Base-by-base conservation (phyloP, 2,797 vertebrate species). In the Sciaenops ocellatus region DNA sequence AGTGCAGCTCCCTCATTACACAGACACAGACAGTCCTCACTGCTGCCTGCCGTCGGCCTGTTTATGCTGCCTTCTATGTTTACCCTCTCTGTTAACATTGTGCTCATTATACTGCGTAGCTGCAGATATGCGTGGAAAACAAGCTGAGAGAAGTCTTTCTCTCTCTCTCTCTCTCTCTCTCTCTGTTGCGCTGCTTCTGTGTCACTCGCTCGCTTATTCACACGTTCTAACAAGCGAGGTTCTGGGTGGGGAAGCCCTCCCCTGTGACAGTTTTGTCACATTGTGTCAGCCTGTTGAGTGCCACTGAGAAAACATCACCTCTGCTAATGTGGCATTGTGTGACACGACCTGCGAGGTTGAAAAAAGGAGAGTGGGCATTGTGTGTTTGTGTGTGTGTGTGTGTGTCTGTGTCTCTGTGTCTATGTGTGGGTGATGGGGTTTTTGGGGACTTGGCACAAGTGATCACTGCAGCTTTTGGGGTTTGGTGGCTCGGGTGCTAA, bases 251-350 rank as follows among this genome's bases (percentile, higher is more conserved):
- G 83, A 71, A 73, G 50, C 72, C 80, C 75, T 87, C 86, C 79
- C 61, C 44, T 63, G 69, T 87, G 91, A 87, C 87, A 86, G 84
- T 90, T 87, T 90, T 91, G 90, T 91, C 90, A 89, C 88, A 85
- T 84, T 80, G 83, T 90, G 88, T 82, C 80, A 75, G 87, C 70
- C 72, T 73, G 74, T 71, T 79, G 82, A 85, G 82, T 67, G 85
- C 83, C 76, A 54, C 80, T 60, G 83, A 88, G 86, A 71, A 91
- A 88, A 89, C 89, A 89, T 85, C 80, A 73, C 85, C 85, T 84
- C 72, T 30, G 74, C 86, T 90, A 87, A 93, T 86, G 83, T 87
- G 86, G 63, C 79, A 55, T 62, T 79, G 82, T 84, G 82, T 76
- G 82, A 85, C 85, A 75, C 5, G 24, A 67, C 85, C 80, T 82